A percentile compares a stretch with the other conserved stretches of the same genome.
These are phyloP conservation scores for Myiagra hebetior DNA, from an alignment of 2,113 vertebrate genomes.

Conservation along the genomic window DNA sequence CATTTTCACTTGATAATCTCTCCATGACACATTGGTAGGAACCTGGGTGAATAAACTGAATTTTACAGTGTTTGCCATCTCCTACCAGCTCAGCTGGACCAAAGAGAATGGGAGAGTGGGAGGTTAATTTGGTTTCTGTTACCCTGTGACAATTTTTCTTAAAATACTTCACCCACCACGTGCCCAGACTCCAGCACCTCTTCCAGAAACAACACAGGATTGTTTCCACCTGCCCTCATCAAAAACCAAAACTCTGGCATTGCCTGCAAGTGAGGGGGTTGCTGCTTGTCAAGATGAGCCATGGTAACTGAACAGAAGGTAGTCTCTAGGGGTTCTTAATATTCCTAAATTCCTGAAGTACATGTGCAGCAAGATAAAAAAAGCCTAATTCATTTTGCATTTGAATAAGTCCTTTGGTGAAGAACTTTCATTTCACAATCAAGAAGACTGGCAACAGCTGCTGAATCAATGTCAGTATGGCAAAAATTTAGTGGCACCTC, in stretches of 20 bases:
- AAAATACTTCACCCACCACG: background rate
- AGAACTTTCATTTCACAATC: background rate
- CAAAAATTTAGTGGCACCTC: background rate
- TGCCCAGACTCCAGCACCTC: background rate
- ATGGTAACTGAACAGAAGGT: conserved; percentile 7
- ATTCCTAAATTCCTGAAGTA: conserved; percentile 12
- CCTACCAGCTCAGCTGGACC: background rate
- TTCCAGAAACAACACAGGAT: background rate
- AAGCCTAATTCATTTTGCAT: background rate
- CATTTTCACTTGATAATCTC: background rate
- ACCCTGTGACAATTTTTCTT: background rate
- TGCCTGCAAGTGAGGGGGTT: background rate
- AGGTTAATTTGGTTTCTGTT: background rate
- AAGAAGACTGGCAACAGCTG: background rate
- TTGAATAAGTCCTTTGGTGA: background rate
- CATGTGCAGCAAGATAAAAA: background rate
- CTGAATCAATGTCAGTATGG: background rate
- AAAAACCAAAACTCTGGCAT: background rate
- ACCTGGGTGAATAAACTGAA: background rate
- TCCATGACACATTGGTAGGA: background rate
- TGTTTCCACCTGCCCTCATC: background rate
- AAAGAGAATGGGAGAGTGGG: background rate
- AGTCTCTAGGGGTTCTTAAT: background rate
- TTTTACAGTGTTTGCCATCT: background rate
- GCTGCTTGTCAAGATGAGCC: background rate